Percentiles rank a stretch among this genome's conserved stretches.
These are phyloP conservation scores for Plagodis dolabraria DNA, from an alignment of 2,888 invertebrate species.

Conservation along the genomic window DNA sequence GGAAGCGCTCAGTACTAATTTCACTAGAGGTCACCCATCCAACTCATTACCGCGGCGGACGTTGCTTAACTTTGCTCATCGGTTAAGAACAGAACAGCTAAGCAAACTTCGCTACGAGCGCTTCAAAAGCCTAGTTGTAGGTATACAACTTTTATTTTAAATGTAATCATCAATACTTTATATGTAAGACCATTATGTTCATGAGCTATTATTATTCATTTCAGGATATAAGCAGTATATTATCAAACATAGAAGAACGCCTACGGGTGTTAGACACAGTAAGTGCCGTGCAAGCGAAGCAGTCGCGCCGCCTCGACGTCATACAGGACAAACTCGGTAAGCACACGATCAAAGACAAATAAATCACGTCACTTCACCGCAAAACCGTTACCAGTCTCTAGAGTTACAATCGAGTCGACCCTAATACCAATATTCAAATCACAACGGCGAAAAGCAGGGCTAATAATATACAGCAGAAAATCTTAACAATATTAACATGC, in stretches of 20 bases:
- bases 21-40: too few species aligned
- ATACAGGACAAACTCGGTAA: slow-evolving; percentile 80
- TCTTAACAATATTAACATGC: slow-evolving; percentile 30
- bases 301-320: slow-evolving; percentile 73
- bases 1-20: too few species aligned
- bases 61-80: too few species aligned
- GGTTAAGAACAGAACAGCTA: too few species aligned
- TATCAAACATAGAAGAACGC: slow-evolving; percentile 74
- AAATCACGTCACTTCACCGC: slow-evolving; percentile 33
- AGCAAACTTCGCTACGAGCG: too few species aligned
- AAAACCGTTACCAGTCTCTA: slow-evolving; percentile 33
- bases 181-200: not conserved
- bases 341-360: slow-evolving; percentile 36
- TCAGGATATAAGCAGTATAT: slow-evolving; percentile 69
- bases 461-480: slow-evolving; percentile 24
- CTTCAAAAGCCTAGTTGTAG: too few species aligned
- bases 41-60: too few species aligned
- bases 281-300: slow-evolving; percentile 70
- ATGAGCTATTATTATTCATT: slow-evolving; percentile 34
- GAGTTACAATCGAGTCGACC: slow-evolving; percentile 35
- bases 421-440: slow-evolving; percentile 35
- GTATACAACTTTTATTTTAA: too few species aligned
- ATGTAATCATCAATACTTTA: too few species aligned
- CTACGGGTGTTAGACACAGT: slow-evolving; percentile 72
- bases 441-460: slow-evolving; percentile 24